Base-by-base conservation (phyloP, 1,140 invertebrate genomes). In the Campodea augens region DNA sequence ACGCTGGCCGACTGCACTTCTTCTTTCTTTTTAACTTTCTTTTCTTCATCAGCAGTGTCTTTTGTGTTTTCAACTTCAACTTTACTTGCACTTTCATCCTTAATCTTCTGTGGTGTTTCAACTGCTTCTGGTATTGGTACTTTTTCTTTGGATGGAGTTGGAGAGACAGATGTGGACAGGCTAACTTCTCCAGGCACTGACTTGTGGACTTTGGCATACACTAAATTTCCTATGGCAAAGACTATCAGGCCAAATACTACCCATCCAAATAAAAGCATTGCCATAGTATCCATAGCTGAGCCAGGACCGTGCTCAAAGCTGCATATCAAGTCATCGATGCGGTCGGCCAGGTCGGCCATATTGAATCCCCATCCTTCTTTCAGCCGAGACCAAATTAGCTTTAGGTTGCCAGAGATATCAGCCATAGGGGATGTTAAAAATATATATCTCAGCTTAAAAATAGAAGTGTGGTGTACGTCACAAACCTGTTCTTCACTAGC, bases 311-410 rank as follows among this genome's bases (percentile, higher is more conserved):
- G 66, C 58, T 76, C 72, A 66, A 87, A 86, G 67, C 77, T 82
- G 71, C 84, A 89, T 70, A 89, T 87, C 63, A 88, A 73, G 69
- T 89, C 84, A 73, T 89, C 84, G 58, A 89, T 81, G 65, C 80
- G 77, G 71, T 88, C 84, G 65, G 84, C 82, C 68, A 86, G 70
- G 73, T 88, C 81, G 69, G 77, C 79, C 80, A 87, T 85, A n/a
- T n/a, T n/a, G 70, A 74, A 74, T 71, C 68, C 73, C 73, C 75
- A 80, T 77, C 72, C 60, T 59, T 60, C 60, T 55, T 57, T 56
- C 36, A 64, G 55, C 54, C 60, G 57, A 71, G 74, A 75, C 71
- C 67, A 66, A 62, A 68, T 63, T 58, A 63, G 61, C 51, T 56
- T 52, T 46, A 53, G 51, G 50, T 56, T 50, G n/a, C n/a, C n/a